Base-by-base conservation (phyloP, 2,888 invertebrate genomes). In the Fragum fragum region DNA sequence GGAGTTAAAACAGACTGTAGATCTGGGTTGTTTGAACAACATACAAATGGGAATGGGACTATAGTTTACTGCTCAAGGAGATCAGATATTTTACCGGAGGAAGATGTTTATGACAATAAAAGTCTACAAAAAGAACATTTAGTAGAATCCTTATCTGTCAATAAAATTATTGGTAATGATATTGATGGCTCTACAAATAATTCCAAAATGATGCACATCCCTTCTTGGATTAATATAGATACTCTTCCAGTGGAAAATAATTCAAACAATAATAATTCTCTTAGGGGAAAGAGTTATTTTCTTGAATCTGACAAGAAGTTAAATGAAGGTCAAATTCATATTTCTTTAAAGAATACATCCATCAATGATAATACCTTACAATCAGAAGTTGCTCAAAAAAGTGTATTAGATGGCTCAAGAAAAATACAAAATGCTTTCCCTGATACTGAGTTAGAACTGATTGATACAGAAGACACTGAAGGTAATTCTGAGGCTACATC, bases 41-140 rank as follows among this genome's bases (percentile, higher is more conserved):
- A 81, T 57, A 57, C 57, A 14, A 61, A 76, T 76, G 63, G 61
- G 9, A 71, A 81, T 39, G 85, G 81, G 26, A 74, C 76, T 23
- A 47, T 76, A 23, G 68, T 85, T 16, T 85, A 79, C 59, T 85
- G 85, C 66, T 39, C 61, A 6, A 55, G 79, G 55, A 73, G 85
- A 57, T 79, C 85, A 36, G 85, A 85, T 63, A 73, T 73, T 52
- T 29, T 73, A 21, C 61, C 73, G 39, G 73, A 73, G 11, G 53
- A 70, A 29, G 53, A 52, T n/a, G 14, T n/a, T 61, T 6, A 21
- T 66, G 11, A 16, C 0, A 42, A 66, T 18, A 28, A n/a, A 2
- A 23, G 23, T 57, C 57, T 26, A 21, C 18, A 47, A 14, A 1
- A 2, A 14, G 47, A 47, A 47, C 7, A 47, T 9, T 14, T n/a